Evolutionary conservation across 37 sponge, comb jelly and placozoan genomes (phyloP).

Genomic region (Crambe crambe): DNA sequence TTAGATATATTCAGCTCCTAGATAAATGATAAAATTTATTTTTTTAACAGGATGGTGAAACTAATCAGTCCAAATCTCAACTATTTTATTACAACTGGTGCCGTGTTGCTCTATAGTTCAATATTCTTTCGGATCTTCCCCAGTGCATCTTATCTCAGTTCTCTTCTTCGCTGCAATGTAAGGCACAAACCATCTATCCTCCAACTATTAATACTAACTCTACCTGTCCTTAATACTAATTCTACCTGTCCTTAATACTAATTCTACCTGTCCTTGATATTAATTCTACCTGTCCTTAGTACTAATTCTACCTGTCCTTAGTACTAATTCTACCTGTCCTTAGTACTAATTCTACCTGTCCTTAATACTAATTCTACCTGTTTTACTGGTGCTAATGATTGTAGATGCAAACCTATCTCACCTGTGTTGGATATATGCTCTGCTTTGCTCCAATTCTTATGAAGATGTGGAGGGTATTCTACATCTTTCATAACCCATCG

Average conservation of each 20-base stretch:
- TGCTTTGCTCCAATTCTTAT: slow-evolving; percentile 38
- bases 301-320: too few relatives aligned
- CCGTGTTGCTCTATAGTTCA: slow-evolving; percentile 12
- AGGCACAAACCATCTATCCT: too few relatives aligned
- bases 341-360: too few relatives aligned
- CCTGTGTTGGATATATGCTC: slow-evolving; percentile 23
- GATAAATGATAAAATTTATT: background rate
- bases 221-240: too few relatives aligned
- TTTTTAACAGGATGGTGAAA: slow-evolving; percentile 5
- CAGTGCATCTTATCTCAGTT: background rate
- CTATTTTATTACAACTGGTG: slow-evolving; percentile 8
- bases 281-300: too few relatives aligned
- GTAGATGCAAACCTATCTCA: background rate
- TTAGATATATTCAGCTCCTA: background rate
- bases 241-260: too few relatives aligned
- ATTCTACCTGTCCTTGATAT: too few relatives aligned
- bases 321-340: too few relatives aligned
- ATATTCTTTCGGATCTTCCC: slow-evolving; percentile 10
- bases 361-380: too few relatives aligned
- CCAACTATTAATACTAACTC: too few relatives aligned
- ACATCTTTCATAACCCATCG: slow-evolving; percentile 54
- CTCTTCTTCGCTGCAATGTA: slow-evolving; percentile 11
- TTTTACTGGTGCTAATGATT: background rate
- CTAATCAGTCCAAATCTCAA: slow-evolving; percentile 28
- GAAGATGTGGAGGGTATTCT: slow-evolving; percentile 54